phyloP scores from a whole-genome alignment of 2,888 invertebrate genomes.

The Philopedon plagiatum region DNA sequence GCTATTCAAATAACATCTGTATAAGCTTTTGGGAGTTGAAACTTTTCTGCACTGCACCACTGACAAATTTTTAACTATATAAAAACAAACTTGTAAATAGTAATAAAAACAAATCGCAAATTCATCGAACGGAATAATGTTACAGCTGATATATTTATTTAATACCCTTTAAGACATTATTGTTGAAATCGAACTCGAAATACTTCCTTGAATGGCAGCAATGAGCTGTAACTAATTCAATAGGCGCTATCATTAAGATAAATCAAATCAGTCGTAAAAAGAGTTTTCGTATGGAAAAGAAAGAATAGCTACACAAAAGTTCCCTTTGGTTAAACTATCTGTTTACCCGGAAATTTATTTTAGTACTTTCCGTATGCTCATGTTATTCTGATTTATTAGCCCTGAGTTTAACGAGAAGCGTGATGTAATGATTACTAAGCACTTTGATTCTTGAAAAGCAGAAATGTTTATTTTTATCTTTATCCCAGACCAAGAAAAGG shows the following conservation, averaged over 20 bases:
- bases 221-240: slow-evolving; percentile 62
- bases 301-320: slow-evolving; percentile 25
- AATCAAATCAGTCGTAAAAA: slow-evolving; percentile 61
- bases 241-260: slow-evolving; percentile 58
- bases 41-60: too few species aligned
- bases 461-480: not conserved
- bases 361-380: slow-evolving; percentile 10
- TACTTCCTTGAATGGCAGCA: slow-evolving; percentile 57
- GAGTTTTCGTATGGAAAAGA: slow-evolving; percentile 23
- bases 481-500: too few species aligned
- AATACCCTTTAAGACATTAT: slow-evolving; percentile 48
- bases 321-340: slow-evolving; percentile 29
- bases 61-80: too few species aligned
- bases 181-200: slow-evolving; percentile 56
- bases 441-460: not conserved
- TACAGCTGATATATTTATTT: slow-evolving; percentile 33
- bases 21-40: too few species aligned
- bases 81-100: too few species aligned
- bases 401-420: not conserved
- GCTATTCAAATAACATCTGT: too few species aligned
- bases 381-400: slow-evolving; percentile 7
- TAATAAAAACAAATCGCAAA: slow-evolving; percentile 1
- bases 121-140: slow-evolving; percentile 6
- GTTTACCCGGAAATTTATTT: slow-evolving; percentile 40
- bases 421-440: slow-evolving; percentile 6